Conservation (phyloP, 1,140 invertebrate species). For the Eueides isabella region DNA sequence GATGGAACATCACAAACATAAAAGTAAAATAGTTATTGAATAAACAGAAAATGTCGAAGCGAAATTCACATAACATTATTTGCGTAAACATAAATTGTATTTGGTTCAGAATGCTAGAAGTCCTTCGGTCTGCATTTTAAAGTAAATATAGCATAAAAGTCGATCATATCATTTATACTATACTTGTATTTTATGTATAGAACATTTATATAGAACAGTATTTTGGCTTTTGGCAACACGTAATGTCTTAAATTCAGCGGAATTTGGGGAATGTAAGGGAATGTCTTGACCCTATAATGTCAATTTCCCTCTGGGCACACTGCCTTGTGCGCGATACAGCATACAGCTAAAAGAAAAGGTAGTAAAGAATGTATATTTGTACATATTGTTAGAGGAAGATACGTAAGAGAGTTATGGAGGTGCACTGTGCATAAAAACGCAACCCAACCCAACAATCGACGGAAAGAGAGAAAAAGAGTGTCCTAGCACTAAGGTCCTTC, state of each 20-base stretch:
- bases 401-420: too few relatives aligned
- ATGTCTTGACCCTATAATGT: not conserved
- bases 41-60: conserved; percentile 6
- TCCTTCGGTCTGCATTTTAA: conserved; percentile 5
- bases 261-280: too few relatives aligned
- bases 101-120: conserved; percentile 9
- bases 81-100: not conserved
- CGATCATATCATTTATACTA: not conserved
- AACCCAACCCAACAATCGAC: too few relatives aligned
- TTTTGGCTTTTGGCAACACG: too few relatives aligned
- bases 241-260: too few relatives aligned
- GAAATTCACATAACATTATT: conserved; percentile 1
- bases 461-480: too few relatives aligned
- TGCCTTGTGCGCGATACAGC: not conserved
- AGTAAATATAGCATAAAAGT: not conserved
- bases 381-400: too few relatives aligned
- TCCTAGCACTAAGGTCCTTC: too few relatives aligned
- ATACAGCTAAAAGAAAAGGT: not conserved
- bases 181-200: too few relatives aligned
- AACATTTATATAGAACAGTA: not conserved
- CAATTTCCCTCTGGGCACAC: not conserved
- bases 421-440: too few relatives aligned
- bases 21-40: not conserved
- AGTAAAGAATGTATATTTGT: too few relatives aligned
- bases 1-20: not conserved